phyloP scores from a whole-genome alignment of 1,140 invertebrate species.

The Hypothenemus hampei region DNA sequence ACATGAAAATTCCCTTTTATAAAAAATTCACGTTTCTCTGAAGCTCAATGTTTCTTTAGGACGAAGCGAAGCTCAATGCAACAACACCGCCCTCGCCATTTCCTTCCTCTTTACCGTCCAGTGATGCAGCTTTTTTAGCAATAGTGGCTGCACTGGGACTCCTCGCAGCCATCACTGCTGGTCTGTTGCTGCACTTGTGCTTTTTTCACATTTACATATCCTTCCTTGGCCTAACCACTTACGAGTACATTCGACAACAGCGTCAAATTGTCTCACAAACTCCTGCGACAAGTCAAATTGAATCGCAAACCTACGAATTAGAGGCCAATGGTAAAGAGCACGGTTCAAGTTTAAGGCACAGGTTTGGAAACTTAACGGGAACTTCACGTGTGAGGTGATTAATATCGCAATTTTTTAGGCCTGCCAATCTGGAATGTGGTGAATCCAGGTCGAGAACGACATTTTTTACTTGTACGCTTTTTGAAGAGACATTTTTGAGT shows the following conservation, averaged over 20 bases:
- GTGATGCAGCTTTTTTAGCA: conserved; percentile 56
- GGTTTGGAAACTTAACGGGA: neutral
- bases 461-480: conserved; percentile 43
- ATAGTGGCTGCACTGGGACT: conserved; percentile 62
- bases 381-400: neutral
- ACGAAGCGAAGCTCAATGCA: conserved; percentile 24
- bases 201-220: conserved; percentile 87
- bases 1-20: too few species aligned
- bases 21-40: too few species aligned
- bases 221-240: conserved; percentile 78
- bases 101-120: conserved; percentile 41
- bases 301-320: neutral
- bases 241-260: conserved; percentile 76
- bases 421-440: conserved; percentile 42
- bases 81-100: conserved; percentile 29
- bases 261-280: conserved; percentile 40
- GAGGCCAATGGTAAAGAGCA: neutral
- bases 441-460: conserved; percentile 42
- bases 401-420: conserved; percentile 28
- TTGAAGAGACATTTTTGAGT: conserved; percentile 42
- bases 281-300: neutral
- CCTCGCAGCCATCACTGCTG: conserved; percentile 68
- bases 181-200: conserved; percentile 79
- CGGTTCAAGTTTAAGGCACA: conserved; percentile 28
- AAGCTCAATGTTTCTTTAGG: too few species aligned